Evolutionary conservation across 2,888 invertebrate genomes (phyloP), one percentile per base, ranked within the genome.

Genomic region (Blomia tropicalis): DNA sequence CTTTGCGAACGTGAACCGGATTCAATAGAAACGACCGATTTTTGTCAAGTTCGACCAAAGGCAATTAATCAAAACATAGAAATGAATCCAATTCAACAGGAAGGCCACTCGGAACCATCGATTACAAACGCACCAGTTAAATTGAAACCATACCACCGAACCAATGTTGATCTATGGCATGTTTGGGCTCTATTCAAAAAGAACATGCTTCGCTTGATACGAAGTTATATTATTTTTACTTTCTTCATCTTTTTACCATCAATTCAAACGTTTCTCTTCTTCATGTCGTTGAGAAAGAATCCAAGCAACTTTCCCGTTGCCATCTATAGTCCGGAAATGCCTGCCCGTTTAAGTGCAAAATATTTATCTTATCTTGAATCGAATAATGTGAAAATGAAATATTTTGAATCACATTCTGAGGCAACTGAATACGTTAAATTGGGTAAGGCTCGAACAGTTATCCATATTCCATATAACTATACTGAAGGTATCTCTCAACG

Each of bases 241-340:
- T 92, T 92, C 76, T 88, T 91, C 71, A 91, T 91, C 74, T 86
- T 88, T 36, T 76, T 91, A 70, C 91, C 91, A n/a, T 87, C 88
- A 30, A 84, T 91, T 82, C 89, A 91, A 77, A 89, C 91, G 65
- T 86, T 90, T 63, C 81, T 92, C 63, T 91, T 91, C 79, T 91
- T 91, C 73, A 76, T 90, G 73, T 91, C 91, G 64, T 90, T 89
- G 67, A 89, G 89, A 58, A 79, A 87, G 29, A 88, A 89, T 73
- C 89, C 89, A 0, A 83, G 82, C 63, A 86, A 84, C 58, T 78
- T 91, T 2, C 83, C 80, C 69, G 73, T 91, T 71, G 88, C 88
- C 43, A 81, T 88, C 71, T 83, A 88, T 25, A 89, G 89, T 70
- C 79, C 84, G 1, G 91, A 92, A 74, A 43, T 4, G 3, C 60